A percentile compares a stretch with the other conserved stretches of the same genome.
phyloP scores from a whole-genome alignment of 2,888 invertebrate genomes.

The Ormyrus labotus region DNA sequence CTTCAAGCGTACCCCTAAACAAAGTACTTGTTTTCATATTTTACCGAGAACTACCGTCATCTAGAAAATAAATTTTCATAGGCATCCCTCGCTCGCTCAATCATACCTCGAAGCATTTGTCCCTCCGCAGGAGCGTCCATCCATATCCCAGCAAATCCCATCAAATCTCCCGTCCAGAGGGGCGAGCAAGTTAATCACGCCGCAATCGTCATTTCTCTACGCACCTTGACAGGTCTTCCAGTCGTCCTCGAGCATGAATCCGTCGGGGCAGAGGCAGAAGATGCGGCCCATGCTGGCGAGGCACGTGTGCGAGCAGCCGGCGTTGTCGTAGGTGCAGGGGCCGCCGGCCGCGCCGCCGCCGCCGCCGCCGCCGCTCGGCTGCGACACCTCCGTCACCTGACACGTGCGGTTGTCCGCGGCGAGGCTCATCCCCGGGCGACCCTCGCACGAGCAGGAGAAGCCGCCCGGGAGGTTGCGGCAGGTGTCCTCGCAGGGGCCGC shows the following conservation, averaged over 20 bases:
- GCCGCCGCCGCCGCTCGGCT: background rate
- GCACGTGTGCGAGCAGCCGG: constrained; percentile 81
- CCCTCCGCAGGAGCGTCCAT: no score
- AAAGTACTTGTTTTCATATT: no score
- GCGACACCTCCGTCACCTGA: constrained; percentile 63
- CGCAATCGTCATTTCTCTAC: background rate
- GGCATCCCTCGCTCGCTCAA: no score
- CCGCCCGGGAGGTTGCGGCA: constrained; percentile 80
- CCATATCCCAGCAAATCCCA: background rate
- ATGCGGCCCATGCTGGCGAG: constrained; percentile 78
- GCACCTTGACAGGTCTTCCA: constrained; percentile 75
- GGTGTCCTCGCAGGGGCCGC: constrained; percentile 82
- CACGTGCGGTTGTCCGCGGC: constrained; percentile 79
- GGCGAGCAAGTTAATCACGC: no score
- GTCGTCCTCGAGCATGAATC: constrained; percentile 72
- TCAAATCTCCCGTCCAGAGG: no score
- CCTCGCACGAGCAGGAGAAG: constrained; percentile 79
- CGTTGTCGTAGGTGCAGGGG: constrained; percentile 77
- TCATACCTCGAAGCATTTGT: no score
- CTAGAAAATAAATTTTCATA: no score
- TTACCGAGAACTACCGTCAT: no score
- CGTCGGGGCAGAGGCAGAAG: constrained; percentile 73
- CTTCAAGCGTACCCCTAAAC: no score
- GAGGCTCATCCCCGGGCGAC: constrained; percentile 78
- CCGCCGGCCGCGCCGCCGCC: background rate